Conservation (phyloP, 2,797 vertebrate genomes). For the Enteromius unitaeniatus region DNA sequence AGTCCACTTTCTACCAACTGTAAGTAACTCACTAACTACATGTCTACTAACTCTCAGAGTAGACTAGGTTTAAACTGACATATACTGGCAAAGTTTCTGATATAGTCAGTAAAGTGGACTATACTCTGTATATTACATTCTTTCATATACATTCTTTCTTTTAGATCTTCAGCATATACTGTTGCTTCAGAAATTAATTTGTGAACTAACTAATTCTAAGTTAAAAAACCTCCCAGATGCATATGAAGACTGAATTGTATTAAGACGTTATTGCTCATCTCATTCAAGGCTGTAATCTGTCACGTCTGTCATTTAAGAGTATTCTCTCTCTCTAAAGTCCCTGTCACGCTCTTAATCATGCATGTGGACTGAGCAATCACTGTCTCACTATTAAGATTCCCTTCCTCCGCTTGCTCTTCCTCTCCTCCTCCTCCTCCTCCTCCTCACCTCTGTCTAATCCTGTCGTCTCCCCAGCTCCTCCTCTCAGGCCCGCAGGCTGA, state of each 20-base stretch:
- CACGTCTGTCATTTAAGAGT: constrained; percentile 30
- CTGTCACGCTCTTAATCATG: constrained; percentile 14
- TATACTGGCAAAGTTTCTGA: too few relatives aligned
- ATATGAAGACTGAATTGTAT: not conserved
- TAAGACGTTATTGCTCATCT: not conserved
- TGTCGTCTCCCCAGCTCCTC: constrained; percentile 19
- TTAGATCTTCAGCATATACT: not conserved
- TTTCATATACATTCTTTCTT: too few relatives aligned
- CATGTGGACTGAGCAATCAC: constrained; percentile 1
- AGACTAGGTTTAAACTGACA: too few relatives aligned
- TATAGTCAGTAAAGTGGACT: too few relatives aligned
- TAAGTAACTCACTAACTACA: too few relatives aligned
- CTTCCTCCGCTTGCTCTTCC: constrained; percentile 4
- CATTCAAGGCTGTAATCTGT: constrained; percentile 13
- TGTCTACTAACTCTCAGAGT: too few relatives aligned
- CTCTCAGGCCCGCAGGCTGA: constrained; percentile 76
- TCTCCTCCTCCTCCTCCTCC: not conserved
- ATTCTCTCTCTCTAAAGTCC: constrained; percentile 5
- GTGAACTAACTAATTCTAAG: not conserved
- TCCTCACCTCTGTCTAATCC: constrained; percentile 14
- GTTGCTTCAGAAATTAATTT: not conserved
- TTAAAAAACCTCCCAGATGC: not conserved
- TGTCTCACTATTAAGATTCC: constrained; percentile 19
- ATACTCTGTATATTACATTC: too few relatives aligned
- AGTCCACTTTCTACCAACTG: too few relatives aligned